These are phyloP conservation scores for Hoplodrina blanda DNA, from an alignment of 2,888 invertebrate genomes.

Conservation along the genomic window DNA sequence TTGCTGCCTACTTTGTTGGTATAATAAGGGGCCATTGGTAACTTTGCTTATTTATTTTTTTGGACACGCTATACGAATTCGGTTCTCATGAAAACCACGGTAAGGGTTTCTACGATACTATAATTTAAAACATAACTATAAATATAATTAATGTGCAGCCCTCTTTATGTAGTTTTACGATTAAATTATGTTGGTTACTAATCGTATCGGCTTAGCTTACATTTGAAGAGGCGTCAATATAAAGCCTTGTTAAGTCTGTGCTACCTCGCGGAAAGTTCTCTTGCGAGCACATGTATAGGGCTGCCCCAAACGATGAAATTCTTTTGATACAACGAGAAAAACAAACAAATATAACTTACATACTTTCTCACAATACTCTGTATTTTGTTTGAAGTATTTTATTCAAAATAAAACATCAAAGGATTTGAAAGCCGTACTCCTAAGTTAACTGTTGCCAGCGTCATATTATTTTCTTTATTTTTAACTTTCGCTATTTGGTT, in stretches of 20 bases:
- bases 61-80: slow-evolving; percentile 46
- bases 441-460: slow-evolving; percentile 29
- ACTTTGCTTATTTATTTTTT: slow-evolving; percentile 46
- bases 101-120: slow-evolving; percentile 33
- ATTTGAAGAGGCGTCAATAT: slow-evolving; percentile 72
- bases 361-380: slow-evolving; percentile 37
- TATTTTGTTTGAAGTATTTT: slow-evolving; percentile 53
- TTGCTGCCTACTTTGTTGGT: slow-evolving; percentile 43
- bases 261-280: slow-evolving; percentile 76
- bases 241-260: slow-evolving; percentile 83
- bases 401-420: slow-evolving; percentile 59
- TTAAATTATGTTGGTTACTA: slow-evolving; percentile 46
- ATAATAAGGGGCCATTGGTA: slow-evolving; percentile 54
- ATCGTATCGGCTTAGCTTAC: slow-evolving; percentile 65
- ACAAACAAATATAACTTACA: slow-evolving; percentile 41
- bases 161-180: slow-evolving; percentile 10
- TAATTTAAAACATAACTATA: slow-evolving; percentile 22
- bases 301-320: slow-evolving; percentile 53
- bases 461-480: slow-evolving; percentile 17
- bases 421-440: slow-evolving; percentile 45
- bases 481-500: slow-evolving; percentile 28
- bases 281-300: slow-evolving; percentile 63
- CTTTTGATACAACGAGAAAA: slow-evolving; percentile 54
- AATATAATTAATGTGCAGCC: slow-evolving; percentile 11
- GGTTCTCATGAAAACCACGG: slow-evolving; percentile 20